Evolutionary conservation across 2,888 invertebrate species (phyloP), one percentile per base, ranked within the genome.

Genomic region (Choristoneura rosaceana): DNA sequence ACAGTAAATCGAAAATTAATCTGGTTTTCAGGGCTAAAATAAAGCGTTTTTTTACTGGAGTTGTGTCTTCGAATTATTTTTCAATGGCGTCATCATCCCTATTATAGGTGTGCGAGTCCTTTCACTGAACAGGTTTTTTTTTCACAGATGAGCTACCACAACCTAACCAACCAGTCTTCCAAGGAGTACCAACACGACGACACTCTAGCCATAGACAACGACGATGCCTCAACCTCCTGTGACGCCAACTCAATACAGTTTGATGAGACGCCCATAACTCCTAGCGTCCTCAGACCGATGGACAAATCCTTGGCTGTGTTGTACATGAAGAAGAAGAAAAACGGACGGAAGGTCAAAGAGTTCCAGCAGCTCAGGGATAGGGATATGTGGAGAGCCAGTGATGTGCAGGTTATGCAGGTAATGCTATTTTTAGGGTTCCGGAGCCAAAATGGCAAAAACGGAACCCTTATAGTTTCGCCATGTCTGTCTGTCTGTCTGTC

Each of bases 331-430:
- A 41, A 89, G 66, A 92, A 90, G 74, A 86, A 85, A 0, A 91
- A 90, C 77, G 90, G 87, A 67, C 85, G 77, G 47, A 84, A 77
- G 66, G 80, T 75, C 0, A 88, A 84, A 70, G 87, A 88, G 41
- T 85, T 87, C 64, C 79, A 82, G 68, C 86, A 85, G 55, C 17
- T 90, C 68, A 82, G 89, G 9, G 93, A 94, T 34, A 76, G 84
- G n/a, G 88, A 86, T 59, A 94, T 94, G 93, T 94, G 93, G 93
- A 83, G 84, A 52, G 91, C 93, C 0, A 91, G 87, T 69, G 89
- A 93, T 64, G 79, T 90, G 3, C 89, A 91, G 50, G 93, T 94
- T 34, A 90, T 93, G 88, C 85, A 90, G 88, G 93, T 91, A 55
- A 14, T 14, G n/a, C 7, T 9, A 52, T 52, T 17, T 50, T 50